Base-by-base conservation (phyloP, 2,888 invertebrate species). In the Pristionchus maxplancki region DNA sequence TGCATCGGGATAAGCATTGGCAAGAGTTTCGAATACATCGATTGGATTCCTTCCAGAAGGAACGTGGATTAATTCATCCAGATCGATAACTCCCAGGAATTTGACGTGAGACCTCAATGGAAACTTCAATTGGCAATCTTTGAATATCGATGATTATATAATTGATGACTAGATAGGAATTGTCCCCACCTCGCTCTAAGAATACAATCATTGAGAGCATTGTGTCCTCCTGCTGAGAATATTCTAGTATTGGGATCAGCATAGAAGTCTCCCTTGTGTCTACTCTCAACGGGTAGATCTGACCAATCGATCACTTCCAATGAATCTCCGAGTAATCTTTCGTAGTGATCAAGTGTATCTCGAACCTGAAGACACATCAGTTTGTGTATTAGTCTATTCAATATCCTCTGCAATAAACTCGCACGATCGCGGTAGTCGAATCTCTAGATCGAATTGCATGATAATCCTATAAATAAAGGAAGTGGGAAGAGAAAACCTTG, bases 171-270 rank as follows among this genome's bases (percentile, higher is more conserved):
- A n/a, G n/a, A n/a, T n/a, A 31, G 37, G 34, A 37, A 81, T 48
- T 13, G 5, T 50, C 13, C 24, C 20, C 86, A 86, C 86, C 86
- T 86, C 86, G 86, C 86, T 86, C 86, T 64, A 28, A 86, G 67
- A 31, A 86, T 64, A 17, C 86, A 86, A 48, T 86, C 86, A 86
- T 86, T 86, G 44, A 86, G 64, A n/a, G 86, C 86, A 31, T 44
- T 67, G 48, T 86, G 67, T 3, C 64, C 86, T 15, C 86, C 86
- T 1, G 86, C 86, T 9, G 64, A 67, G 48, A 86, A 86, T 20
- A 86, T 86, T 34, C 86, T 64, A 40, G 86, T 86, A 37, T 86
- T 86, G 0, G 86, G 86, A 86, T 86, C 86, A 48, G 86, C 86
- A 48, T 86, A 86, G 86, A 86, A 86, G 44, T 86, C 34, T 28